A percentile compares a stretch with the other conserved stretches of the same genome.
phyloP scores from a whole-genome alignment of 2,797 vertebrate species.

The Liparis tanakae region DNA sequence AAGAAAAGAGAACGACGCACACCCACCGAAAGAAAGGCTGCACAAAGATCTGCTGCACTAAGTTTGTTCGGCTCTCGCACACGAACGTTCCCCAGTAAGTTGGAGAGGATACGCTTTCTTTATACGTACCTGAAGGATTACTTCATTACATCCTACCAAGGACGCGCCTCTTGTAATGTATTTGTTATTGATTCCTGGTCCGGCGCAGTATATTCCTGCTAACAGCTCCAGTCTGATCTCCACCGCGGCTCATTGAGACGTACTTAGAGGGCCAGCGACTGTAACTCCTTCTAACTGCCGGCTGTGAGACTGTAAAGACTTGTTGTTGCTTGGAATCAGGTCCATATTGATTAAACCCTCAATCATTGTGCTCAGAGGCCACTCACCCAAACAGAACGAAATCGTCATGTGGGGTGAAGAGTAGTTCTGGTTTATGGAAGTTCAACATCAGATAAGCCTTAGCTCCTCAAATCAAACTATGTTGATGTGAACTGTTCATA shows the following conservation, averaged over 20 bases:
- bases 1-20: constrained; percentile 16
- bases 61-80: no score
- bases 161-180: constrained; percentile 27
- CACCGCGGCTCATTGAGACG: constrained; percentile 15
- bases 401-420: neutral
- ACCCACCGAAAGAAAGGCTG: constrained; percentile 13
- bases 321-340: constrained; percentile 6
- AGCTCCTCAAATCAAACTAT: constrained; percentile 9
- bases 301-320: neutral
- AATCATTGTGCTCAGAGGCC: constrained; percentile 4
- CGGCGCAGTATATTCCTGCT: neutral
- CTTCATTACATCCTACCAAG: neutral
- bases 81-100: constrained; percentile 11
- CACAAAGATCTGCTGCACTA: no score
- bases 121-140: constrained; percentile 15
- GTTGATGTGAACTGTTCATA: constrained; percentile 6
- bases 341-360: constrained; percentile 5
- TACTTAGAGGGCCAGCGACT: constrained; percentile 26
- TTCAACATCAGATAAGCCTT: constrained; percentile 4
- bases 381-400: constrained; percentile 11
- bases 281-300: constrained; percentile 14
- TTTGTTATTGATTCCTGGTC: constrained; percentile 40
- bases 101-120: constrained; percentile 17
- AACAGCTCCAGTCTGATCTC: constrained; percentile 29
- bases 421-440: constrained; percentile 42